phyloP scores from a whole-genome alignment of 2,888 invertebrate species.

The Nipponacmea schrenckii region DNA sequence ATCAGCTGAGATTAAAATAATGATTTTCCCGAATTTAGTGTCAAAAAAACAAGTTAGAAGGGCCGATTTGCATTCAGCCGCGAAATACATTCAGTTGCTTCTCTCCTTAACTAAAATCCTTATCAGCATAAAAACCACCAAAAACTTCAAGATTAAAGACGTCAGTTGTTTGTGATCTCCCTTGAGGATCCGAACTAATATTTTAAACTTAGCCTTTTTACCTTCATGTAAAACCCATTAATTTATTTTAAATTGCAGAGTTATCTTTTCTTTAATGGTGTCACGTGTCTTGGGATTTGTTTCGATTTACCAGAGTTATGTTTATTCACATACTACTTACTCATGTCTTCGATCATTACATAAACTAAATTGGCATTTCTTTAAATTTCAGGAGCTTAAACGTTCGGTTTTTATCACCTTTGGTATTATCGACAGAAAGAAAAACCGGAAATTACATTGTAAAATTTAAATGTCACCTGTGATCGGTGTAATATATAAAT shows the following conservation, averaged over 20 bases:
- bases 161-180: background rate
- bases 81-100: background rate
- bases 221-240: background rate
- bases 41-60: background rate
- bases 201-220: background rate
- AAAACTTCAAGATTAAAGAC: constrained; percentile 7
- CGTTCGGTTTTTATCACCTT: too few relatives aligned
- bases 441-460: too few relatives aligned
- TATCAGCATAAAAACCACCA: background rate
- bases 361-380: too few relatives aligned
- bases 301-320: background rate
- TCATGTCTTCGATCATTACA: too few relatives aligned
- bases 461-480: too few relatives aligned
- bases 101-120: constrained; percentile 4
- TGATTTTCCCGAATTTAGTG: too few relatives aligned
- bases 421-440: too few relatives aligned
- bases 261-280: constrained; percentile 7
- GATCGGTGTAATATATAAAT: too few relatives aligned
- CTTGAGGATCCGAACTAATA: background rate
- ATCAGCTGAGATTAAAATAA: too few relatives aligned
- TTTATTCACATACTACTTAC: too few relatives aligned
- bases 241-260: constrained; percentile 2
- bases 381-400: too few relatives aligned
- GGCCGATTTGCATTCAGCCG: background rate
- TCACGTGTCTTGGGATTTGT: background rate